Conservation (phyloP, 2,113 vertebrate species). For the Alectura lathami region DNA sequence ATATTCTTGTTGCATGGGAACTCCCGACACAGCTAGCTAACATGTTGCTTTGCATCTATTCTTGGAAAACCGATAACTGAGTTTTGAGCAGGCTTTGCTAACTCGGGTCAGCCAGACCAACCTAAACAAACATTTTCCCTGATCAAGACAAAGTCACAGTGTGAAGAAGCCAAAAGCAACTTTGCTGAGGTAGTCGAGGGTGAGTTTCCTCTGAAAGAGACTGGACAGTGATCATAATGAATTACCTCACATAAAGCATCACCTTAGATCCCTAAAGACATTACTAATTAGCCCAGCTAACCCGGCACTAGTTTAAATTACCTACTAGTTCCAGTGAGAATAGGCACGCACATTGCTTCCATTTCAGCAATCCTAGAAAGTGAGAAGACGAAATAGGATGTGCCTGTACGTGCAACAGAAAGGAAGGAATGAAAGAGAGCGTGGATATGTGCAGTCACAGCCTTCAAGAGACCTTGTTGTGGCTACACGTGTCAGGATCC, state of each 20-base stretch:
- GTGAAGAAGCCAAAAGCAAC: slow-evolving; percentile 64
- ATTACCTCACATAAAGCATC: slow-evolving; percentile 27
- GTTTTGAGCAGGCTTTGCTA: neutral
- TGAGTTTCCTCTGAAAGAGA: slow-evolving; percentile 37
- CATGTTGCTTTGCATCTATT: neutral
- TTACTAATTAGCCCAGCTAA: slow-evolving; percentile 24
- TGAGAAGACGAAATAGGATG: neutral
- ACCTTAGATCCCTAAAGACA: slow-evolving; percentile 42
- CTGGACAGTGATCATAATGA: neutral
- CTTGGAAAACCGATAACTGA: slow-evolving; percentile 24
- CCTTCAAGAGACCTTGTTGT: neutral
- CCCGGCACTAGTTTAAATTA: slow-evolving; percentile 20
- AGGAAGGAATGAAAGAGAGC: neutral
- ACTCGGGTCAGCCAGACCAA: slow-evolving; percentile 23
- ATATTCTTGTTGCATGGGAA: slow-evolving; percentile 7
- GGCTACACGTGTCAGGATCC: neutral
- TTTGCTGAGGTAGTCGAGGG: slow-evolving; percentile 30
- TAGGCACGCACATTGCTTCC: neutral
- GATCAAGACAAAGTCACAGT: slow-evolving; percentile 60
- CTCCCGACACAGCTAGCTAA: slow-evolving; percentile 4
- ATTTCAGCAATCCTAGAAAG: neutral
- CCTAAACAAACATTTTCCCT: slow-evolving; percentile 22
- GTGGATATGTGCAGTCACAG: neutral
- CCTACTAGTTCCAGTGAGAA: neutral
- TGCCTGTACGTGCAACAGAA: neutral